phyloP scores from a whole-genome alignment of 2,888 invertebrate genomes.

The Calliphora vomitoria region DNA sequence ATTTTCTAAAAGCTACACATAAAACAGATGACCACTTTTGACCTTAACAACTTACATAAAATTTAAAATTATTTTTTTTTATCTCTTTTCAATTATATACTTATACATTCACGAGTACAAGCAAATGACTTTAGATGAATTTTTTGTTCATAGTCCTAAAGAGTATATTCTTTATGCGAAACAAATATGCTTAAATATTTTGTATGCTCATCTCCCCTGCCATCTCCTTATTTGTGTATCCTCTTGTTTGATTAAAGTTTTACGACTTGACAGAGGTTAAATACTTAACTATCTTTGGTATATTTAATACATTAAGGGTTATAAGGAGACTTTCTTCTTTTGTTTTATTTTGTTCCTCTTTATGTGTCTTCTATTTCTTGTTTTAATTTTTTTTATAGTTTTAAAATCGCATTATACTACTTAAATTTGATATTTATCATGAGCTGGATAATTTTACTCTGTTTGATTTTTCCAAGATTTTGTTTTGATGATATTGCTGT shows the following conservation, averaged over 20 bases:
- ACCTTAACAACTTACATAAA: not conserved
- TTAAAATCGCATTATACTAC: slow-evolving; percentile 9
- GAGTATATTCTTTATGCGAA: not conserved
- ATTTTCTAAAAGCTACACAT: too few species aligned
- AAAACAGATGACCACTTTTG: too few species aligned
- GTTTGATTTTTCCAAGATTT: slow-evolving; percentile 5
- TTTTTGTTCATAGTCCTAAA: not conserved
- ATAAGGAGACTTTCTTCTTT: slow-evolving; percentile 17
- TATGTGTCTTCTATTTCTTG: not conserved
- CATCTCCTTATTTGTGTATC: not conserved
- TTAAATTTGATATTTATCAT: slow-evolving; percentile 37
- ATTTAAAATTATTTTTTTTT: not conserved
- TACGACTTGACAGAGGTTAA: slow-evolving; percentile 42
- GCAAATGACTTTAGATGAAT: not conserved
- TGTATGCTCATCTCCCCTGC: not conserved
- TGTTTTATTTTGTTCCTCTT: not conserved
- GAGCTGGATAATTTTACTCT: slow-evolving; percentile 24
- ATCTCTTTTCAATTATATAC: too few species aligned
- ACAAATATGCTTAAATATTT: not conserved
- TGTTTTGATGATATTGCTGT: not conserved
- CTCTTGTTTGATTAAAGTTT: slow-evolving; percentile 49
- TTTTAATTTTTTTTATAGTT: not conserved
- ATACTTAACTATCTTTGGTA: slow-evolving; percentile 42
- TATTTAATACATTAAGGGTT: slow-evolving; percentile 40
- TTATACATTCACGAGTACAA: not conserved